Conservation (phyloP, 2,113 vertebrate species). For the Rafetus swinhoei region DNA sequence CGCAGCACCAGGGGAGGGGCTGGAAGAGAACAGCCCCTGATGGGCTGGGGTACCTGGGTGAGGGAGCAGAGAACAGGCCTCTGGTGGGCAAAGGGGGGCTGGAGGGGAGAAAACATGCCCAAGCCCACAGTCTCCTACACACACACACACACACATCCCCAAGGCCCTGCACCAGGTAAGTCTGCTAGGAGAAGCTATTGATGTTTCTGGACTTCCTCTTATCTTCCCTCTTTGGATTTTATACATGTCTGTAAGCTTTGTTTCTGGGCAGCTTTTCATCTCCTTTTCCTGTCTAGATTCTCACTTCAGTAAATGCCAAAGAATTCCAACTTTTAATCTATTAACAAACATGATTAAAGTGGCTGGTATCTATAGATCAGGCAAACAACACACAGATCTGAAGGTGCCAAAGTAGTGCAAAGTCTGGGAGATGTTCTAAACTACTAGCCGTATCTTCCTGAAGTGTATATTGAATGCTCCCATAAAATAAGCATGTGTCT, state of each 20-base stretch:
- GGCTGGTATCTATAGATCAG: background rate
- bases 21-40: too few species aligned
- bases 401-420: background rate
- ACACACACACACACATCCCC: too few species aligned
- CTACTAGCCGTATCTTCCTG: background rate
- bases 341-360: accelerated
- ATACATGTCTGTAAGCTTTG: background rate
- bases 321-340: background rate
- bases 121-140: too few species aligned
- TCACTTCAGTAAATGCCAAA: background rate
- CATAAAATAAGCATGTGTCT: background rate
- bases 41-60: too few species aligned
- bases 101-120: too few species aligned
- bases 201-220: background rate
- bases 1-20: too few species aligned
- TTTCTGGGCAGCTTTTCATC: background rate
- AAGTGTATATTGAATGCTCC: background rate
- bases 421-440: background rate
- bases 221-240: background rate
- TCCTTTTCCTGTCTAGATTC: background rate
- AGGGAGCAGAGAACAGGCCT: too few species aligned
- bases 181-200: background rate
- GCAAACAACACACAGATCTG: background rate
- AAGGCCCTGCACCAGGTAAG: too few species aligned
- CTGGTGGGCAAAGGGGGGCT: too few species aligned